These are phyloP conservation scores for Argyra leucocephala DNA, from an alignment of 2,888 invertebrate species.

Conservation along the genomic window DNA sequence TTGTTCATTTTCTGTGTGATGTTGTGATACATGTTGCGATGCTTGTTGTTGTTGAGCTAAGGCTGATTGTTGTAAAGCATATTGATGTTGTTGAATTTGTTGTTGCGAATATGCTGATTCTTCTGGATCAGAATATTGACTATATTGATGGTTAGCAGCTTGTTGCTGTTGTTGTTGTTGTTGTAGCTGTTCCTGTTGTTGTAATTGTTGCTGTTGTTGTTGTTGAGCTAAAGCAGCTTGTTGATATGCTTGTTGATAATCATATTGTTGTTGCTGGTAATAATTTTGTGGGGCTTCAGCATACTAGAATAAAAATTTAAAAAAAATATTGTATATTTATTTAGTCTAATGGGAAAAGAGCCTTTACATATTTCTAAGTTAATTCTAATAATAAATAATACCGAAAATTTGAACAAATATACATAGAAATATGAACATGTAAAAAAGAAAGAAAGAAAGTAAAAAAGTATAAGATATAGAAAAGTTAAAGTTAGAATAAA, in stretches of 20 bases:
- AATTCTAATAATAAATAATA: no score
- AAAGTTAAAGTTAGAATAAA: no score
- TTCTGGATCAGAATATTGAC: slow-evolving; percentile 17
- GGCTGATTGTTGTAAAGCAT: slow-evolving; percentile 9
- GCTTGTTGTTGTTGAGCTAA: slow-evolving; percentile 1
- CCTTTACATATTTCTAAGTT: no score
- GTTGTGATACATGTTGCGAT: slow-evolving; percentile 15
- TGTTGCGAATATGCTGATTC: slow-evolving; percentile 17
- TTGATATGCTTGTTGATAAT: background rate
- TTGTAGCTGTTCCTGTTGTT: slow-evolving; percentile 26
- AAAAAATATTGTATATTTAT: background rate
- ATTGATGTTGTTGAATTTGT: slow-evolving; percentile 19
- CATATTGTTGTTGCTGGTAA: slow-evolving; percentile 30
- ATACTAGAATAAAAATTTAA: slow-evolving; percentile 8
- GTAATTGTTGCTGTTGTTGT: slow-evolving; percentile 29
- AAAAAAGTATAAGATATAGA: no score
- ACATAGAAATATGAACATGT: no score
- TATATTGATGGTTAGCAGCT: slow-evolving; percentile 19
- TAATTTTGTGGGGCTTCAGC: slow-evolving; percentile 19
- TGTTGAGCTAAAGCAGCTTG: slow-evolving; percentile 24
- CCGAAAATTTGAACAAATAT: no score
- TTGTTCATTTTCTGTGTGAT: slow-evolving; percentile 27
- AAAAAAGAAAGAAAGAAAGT: no score
- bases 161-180: slow-evolving; percentile 5
- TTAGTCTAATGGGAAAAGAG: no score